Evolutionary conservation across 1,140 invertebrate species (phyloP).

Genomic region (Matsumurasca onukii): DNA sequence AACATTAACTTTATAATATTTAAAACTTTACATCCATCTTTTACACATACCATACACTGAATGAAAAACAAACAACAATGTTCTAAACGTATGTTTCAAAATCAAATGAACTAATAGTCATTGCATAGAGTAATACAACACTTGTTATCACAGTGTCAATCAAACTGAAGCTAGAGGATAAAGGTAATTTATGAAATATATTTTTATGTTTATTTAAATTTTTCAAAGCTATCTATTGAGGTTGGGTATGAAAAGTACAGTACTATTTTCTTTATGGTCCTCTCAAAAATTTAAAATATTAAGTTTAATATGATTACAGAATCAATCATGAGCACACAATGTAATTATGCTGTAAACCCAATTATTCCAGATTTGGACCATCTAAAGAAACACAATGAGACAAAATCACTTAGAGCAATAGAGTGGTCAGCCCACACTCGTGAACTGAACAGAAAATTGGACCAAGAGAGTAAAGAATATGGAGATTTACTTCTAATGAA

Average conservation of each 20-base stretch:
- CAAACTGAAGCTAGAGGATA: too few relatives aligned
- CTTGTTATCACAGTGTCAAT: too few relatives aligned
- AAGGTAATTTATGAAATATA: too few relatives aligned
- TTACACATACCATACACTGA: too few relatives aligned
- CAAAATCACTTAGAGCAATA: not conserved
- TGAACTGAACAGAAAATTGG: not conserved
- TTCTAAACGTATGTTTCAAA: too few relatives aligned
- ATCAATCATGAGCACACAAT: not conserved
- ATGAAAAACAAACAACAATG: too few relatives aligned
- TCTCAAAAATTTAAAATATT: not conserved
- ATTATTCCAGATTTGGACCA: not conserved
- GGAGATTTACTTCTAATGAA: conserved; percentile 34
- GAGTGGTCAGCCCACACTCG: not conserved
- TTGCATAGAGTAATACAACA: too few relatives aligned
- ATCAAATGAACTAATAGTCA: too few relatives aligned
- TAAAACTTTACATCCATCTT: too few relatives aligned
- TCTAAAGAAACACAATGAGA: not conserved
- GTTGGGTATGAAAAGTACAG: not conserved
- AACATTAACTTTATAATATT: too few relatives aligned
- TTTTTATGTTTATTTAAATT: not conserved
- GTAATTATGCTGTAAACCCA: not conserved
- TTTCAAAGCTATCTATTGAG: not conserved
- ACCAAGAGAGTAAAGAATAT: not conserved
- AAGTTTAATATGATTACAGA: not conserved
- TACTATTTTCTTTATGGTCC: not conserved